Conservation (phyloP, 2,113 vertebrate species). For the Hiodon tergisus region DNA sequence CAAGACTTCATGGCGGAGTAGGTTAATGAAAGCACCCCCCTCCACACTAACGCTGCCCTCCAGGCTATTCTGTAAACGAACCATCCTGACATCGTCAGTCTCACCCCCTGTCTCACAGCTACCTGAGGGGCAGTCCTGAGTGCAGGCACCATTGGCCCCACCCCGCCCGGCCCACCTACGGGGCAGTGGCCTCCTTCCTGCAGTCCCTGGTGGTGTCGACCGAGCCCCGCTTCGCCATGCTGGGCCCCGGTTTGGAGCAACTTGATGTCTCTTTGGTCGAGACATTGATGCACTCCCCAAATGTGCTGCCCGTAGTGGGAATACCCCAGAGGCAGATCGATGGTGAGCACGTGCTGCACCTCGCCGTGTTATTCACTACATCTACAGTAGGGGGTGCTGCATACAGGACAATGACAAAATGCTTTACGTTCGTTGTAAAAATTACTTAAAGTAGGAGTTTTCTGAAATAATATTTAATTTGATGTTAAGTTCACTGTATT, state of each 20-base stretch:
- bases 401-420: neutral
- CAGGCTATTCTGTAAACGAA: neutral
- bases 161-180: slow-evolving; percentile 54
- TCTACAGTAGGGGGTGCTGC: neutral
- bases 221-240: slow-evolving; percentile 89
- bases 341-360: slow-evolving; percentile 51
- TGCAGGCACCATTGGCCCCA: slow-evolving; percentile 66
- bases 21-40: slow-evolving; percentile 37
- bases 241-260: slow-evolving; percentile 89
- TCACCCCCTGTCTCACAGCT: slow-evolving; percentile 58
- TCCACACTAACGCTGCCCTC: too few species aligned
- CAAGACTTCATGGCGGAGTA: slow-evolving; percentile 84
- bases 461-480: too few species aligned
- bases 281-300: slow-evolving; percentile 76
- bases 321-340: slow-evolving; percentile 79
- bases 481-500: too few species aligned
- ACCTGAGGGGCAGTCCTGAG: slow-evolving; percentile 75
- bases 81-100: neutral
- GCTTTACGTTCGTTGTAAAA: too few species aligned
- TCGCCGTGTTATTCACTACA: neutral
- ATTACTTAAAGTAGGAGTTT: too few species aligned
- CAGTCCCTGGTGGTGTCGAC: slow-evolving; percentile 71
- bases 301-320: slow-evolving; percentile 72
- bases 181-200: slow-evolving; percentile 74
- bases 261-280: slow-evolving; percentile 80